Percentiles rank a stretch among this genome's conserved stretches.
Conservation (phyloP, 2,888 invertebrate genomes). For the Catonia carolina region DNA sequence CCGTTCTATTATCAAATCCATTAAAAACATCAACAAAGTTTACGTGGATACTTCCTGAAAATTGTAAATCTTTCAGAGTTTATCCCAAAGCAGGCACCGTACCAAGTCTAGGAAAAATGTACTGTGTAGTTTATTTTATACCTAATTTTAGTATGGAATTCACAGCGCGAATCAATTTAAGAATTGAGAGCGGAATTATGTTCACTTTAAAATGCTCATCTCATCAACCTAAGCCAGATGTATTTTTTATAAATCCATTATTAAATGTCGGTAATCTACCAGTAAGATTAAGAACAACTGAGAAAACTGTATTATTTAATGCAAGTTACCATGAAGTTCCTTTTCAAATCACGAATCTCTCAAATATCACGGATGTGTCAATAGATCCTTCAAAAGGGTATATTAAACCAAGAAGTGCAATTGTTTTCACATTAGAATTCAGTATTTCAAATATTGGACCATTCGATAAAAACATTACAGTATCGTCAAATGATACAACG, state of each 20-base stretch:
- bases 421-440: constrained; percentile 22
- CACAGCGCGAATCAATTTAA: constrained; percentile 33
- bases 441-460: constrained; percentile 23
- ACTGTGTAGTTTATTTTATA: constrained; percentile 43
- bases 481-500: constrained; percentile 22
- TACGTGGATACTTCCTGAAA: constrained; percentile 39
- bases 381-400: constrained; percentile 26
- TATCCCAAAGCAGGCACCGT: constrained; percentile 49
- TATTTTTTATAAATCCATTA: constrained; percentile 33
- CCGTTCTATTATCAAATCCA: constrained; percentile 47
- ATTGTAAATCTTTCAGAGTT: constrained; percentile 36
- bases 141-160: constrained; percentile 27
- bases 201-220: constrained; percentile 35
- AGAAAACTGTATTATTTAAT: constrained; percentile 34
- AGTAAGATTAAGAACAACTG: constrained; percentile 38
- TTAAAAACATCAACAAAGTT: constrained; percentile 49
- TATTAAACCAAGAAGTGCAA: constrained; percentile 27
- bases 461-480: constrained; percentile 26
- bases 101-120: constrained; percentile 47
- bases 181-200: constrained; percentile 39
- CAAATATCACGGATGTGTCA: constrained; percentile 2
- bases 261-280: constrained; percentile 41
- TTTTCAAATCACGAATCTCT: neutral
- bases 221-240: constrained; percentile 27
- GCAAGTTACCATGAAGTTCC: constrained; percentile 17